These are phyloP conservation scores for Loris lydekkerianus DNA, from an alignment of 2,797 vertebrate species.

Conservation along the genomic window DNA sequence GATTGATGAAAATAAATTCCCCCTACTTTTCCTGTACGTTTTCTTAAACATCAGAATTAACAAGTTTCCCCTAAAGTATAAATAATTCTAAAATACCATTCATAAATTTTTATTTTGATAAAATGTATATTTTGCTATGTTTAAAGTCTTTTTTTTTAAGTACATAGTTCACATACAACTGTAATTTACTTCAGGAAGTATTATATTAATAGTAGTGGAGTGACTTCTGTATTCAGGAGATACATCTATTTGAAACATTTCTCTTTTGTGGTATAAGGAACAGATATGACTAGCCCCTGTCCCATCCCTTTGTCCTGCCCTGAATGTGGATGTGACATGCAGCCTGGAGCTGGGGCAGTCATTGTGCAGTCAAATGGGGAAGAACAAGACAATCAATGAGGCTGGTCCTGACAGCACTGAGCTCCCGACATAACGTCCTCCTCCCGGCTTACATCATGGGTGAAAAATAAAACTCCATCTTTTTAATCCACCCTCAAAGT, in stretches of 20 bases:
- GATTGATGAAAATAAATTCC: neutral
- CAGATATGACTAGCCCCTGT: too few species aligned
- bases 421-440: neutral
- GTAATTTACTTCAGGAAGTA: neutral
- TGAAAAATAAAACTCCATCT: neutral
- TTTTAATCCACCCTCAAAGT: neutral
- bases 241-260: neutral
- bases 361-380: neutral
- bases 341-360: neutral
- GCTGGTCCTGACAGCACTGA: neutral
- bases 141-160: constrained; percentile 28
- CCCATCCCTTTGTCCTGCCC: neutral
- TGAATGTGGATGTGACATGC: neutral
- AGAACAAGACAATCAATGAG: neutral
- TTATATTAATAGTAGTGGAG: neutral
- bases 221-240: neutral
- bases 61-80: neutral
- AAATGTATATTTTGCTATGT: neutral
- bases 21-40: neutral
- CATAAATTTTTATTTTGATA: constrained; percentile 43
- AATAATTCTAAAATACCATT: neutral
- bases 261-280: neutral
- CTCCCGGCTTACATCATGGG: neutral
- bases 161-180: neutral
- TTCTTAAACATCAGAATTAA: constrained; percentile 24